These are phyloP conservation scores for Coenonympha arcania DNA, from an alignment of 2,888 invertebrate genomes.

Conservation along the genomic window DNA sequence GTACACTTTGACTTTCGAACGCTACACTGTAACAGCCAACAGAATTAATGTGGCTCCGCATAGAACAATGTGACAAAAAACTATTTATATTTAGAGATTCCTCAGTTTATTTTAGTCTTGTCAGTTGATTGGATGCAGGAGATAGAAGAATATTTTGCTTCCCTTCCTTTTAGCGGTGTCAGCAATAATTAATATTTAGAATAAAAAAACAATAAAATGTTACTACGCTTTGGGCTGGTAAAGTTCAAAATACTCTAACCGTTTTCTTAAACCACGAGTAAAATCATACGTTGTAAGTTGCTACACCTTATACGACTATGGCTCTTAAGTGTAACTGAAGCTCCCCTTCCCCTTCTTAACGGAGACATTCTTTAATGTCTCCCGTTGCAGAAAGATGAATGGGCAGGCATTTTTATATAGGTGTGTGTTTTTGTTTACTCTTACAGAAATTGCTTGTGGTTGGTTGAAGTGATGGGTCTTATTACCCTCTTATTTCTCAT, in stretches of 20 bases:
- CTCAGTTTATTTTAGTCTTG: conserved; percentile 3
- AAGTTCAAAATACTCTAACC: conserved; percentile 33
- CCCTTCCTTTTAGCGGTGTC: conserved; percentile 43
- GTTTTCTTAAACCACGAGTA: conserved; percentile 16
- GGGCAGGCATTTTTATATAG: conserved; percentile 69
- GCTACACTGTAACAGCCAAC: too few species aligned
- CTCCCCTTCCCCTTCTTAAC: conserved; percentile 66
- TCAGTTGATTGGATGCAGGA: conserved; percentile 1
- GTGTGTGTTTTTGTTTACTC: conserved; percentile 67
- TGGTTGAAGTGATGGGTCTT: conserved; percentile 60
- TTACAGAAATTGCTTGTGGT: conserved; percentile 63
- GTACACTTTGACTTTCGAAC: too few species aligned
- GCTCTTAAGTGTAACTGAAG: conserved; percentile 40
- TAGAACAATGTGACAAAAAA: too few species aligned
- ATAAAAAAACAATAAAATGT: conserved; percentile 43
- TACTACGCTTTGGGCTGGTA: conserved; percentile 26
- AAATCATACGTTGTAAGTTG: conserved; percentile 13
- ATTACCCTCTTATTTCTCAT: conserved; percentile 51
- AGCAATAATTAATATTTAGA: conserved; percentile 55
- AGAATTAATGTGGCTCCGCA: too few species aligned
- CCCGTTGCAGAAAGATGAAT: conserved; percentile 70
- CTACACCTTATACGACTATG: conserved; percentile 46
- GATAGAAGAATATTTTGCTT: conserved; percentile 26
- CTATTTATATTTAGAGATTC: not conserved
- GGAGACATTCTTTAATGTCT: conserved; percentile 71